Evolutionary conservation across 2,797 vertebrate genomes (phyloP).

Genomic region (Emys orbicularis): DNA sequence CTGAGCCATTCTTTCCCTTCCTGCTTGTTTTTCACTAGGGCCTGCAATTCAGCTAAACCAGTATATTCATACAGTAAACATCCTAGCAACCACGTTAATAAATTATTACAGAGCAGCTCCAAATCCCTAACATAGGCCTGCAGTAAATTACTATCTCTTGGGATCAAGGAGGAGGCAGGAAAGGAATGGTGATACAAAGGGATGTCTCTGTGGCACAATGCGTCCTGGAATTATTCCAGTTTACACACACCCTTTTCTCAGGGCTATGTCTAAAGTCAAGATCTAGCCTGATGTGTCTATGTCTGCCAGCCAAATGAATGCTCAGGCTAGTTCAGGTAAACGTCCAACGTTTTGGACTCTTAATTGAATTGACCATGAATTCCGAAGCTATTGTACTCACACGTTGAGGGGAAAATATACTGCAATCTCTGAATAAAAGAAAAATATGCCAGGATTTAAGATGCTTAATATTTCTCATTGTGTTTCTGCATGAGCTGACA

Average conservation of each 20-base stretch:
- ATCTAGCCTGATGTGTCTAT: background rate
- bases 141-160: background rate
- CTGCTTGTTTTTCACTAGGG: background rate
- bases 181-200: background rate
- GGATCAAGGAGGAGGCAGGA: background rate
- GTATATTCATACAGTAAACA: background rate
- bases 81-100: background rate
- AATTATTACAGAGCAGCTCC: background rate
- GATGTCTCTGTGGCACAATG: background rate
- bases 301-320: background rate
- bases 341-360: slow-evolving; percentile 21
- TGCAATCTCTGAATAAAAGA: background rate
- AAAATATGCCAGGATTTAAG: background rate
- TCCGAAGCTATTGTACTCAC: background rate
- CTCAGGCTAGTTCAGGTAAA: background rate
- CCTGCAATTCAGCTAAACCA: background rate
- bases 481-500: background rate
- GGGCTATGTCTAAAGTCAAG: background rate
- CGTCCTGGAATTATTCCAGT: background rate
- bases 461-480: background rate
- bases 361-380: background rate
- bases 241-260: background rate
- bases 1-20: background rate
- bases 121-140: background rate
- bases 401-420: background rate